A percentile compares a stretch with the other conserved stretches of the same genome.
phyloP scores from a whole-genome alignment of 2,113 vertebrate species.

The Austrofundulus limnaeus region DNA sequence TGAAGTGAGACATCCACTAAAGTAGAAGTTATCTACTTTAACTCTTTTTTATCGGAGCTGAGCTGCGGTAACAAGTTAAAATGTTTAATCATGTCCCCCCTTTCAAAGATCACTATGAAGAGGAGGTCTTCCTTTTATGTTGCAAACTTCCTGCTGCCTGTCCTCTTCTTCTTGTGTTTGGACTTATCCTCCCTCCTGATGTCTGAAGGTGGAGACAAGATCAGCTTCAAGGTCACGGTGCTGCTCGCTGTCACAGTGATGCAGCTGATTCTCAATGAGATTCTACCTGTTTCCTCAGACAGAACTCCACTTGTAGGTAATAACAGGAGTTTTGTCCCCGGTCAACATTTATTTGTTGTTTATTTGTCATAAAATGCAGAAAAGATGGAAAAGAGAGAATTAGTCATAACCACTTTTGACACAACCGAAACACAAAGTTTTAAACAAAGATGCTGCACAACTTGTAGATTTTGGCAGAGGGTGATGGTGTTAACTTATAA shows the following conservation, averaged over 20 bases:
- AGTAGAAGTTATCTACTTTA: background rate
- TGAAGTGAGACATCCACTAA: no score
- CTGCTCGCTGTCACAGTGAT: constrained; percentile 74
- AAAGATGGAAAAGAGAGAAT: no score
- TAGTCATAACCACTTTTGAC: no score
- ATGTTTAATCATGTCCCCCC: background rate
- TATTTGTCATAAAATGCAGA: no score
- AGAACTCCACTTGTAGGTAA: constrained; percentile 72
- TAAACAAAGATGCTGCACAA: no score
- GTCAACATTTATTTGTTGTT: no score
- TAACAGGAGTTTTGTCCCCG: background rate
- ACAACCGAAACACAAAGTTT: no score
- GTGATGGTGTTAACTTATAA: no score
- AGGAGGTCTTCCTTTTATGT: constrained; percentile 76
- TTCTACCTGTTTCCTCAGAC: constrained; percentile 69
- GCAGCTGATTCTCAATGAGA: constrained; percentile 75
- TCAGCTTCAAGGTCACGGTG: constrained; percentile 73
- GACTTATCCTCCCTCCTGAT: constrained; percentile 81
- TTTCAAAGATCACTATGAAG: constrained; percentile 75
- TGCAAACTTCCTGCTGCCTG: constrained; percentile 79
- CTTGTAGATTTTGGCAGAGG: no score
- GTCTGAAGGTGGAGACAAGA: constrained; percentile 78
- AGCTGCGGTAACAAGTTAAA: background rate
- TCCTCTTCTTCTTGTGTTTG: constrained; percentile 72
- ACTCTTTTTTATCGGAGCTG: background rate